Percentiles rank a stretch among this genome's conserved stretches.
Conservation (phyloP, 2,113 vertebrate species). For the Triplophysa dalaica region DNA sequence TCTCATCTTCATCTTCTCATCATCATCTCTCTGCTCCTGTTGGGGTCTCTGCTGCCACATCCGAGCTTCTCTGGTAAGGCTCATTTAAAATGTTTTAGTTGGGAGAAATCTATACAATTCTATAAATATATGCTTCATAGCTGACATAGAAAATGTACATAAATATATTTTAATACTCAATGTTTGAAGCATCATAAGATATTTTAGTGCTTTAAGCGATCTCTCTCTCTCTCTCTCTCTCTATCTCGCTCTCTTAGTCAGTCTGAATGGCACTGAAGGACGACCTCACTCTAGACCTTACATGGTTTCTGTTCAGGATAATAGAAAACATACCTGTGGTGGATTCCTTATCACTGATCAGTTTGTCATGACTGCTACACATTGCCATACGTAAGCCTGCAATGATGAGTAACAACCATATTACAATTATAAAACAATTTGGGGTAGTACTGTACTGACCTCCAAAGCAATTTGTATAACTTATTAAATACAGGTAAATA, state of each 20-base stretch:
- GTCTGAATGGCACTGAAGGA: constrained; percentile 15
- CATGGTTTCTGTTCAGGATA: constrained; percentile 34
- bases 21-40: constrained; percentile 4
- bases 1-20: not conserved
- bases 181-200: too few species aligned
- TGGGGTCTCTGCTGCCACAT: constrained; percentile 11
- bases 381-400: constrained; percentile 34
- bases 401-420: not conserved
- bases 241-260: constrained; percentile 24
- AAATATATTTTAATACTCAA: too few species aligned
- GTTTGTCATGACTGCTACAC: constrained; percentile 51
- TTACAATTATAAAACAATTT: not conserved
- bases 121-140: too few species aligned
- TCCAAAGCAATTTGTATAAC: too few species aligned
- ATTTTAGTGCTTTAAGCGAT: not conserved
- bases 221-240: constrained; percentile 1
- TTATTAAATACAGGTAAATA: too few species aligned
- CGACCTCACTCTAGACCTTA: constrained; percentile 47
- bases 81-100: not conserved
- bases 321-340: constrained; percentile 3
- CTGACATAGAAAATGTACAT: too few species aligned
- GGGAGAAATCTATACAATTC: too few species aligned
- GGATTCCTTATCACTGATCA: constrained; percentile 40
- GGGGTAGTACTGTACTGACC: not conserved
- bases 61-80: constrained; percentile 20